These are phyloP conservation scores for Actinia tenebrosa DNA, from an alignment of 64 coral and sea anemone species.

Conservation along the genomic window DNA sequence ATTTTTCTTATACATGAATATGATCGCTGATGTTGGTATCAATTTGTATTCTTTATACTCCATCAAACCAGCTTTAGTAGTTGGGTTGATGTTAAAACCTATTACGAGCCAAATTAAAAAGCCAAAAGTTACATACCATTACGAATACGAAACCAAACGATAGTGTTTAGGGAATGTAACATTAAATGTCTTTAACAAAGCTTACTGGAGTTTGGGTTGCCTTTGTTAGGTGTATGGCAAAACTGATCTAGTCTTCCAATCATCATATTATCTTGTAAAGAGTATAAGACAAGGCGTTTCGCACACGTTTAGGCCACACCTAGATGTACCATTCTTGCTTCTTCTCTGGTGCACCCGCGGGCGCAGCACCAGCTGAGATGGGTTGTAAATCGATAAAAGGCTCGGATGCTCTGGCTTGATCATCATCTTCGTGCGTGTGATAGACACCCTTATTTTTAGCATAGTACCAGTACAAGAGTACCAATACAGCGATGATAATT, in stretches of 20 bases:
- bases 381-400: conserved; percentile 69
- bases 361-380: background rate
- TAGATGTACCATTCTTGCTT: conserved; percentile 93
- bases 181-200: background rate
- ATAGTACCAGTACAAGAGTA: conserved; percentile 85
- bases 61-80: background rate
- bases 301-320: background rate
- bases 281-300: background rate
- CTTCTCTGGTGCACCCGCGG: conserved; percentile 42
- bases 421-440: conserved; percentile 86
- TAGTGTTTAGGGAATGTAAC: background rate
- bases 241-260: background rate
- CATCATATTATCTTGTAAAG: background rate
- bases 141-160: no score
- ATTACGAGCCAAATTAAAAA: background rate
- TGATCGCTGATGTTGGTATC: background rate
- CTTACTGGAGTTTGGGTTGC: background rate
- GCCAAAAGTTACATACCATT: background rate
- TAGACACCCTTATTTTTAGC: conserved; percentile 81
- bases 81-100: background rate
- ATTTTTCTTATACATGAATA: background rate
- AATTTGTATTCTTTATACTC: background rate
- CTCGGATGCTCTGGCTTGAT: conserved; percentile 28
- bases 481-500: conserved; percentile 39
- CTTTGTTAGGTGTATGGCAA: background rate